Conservation (phyloP, 2,797 vertebrate genomes). For the Typhlichthys subterraneus region DNA sequence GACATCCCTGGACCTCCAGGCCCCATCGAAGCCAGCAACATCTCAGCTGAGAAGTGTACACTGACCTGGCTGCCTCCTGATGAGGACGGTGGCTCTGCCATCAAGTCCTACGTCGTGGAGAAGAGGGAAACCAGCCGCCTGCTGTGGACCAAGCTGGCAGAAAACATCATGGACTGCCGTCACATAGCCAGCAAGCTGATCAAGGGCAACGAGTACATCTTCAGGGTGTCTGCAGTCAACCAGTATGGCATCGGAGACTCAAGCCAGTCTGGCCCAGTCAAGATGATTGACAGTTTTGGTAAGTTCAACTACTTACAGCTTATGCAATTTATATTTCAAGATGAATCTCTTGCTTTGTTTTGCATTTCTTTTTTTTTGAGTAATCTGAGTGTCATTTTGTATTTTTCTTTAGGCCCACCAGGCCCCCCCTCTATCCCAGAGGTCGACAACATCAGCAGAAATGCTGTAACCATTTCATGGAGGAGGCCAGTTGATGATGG, state of each 20-base stretch:
- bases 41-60: constrained; percentile 96
- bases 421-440: constrained; percentile 96
- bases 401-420: constrained; percentile 82
- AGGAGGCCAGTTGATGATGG: constrained; percentile 92
- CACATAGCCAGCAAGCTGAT: constrained; percentile 90
- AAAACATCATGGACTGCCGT: constrained; percentile 92
- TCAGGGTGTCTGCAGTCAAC: constrained; percentile 94
- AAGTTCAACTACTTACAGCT: constrained; percentile 52
- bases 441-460: constrained; percentile 90
- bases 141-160: constrained; percentile 94
- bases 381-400: constrained; percentile 1
- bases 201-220: constrained; percentile 98
- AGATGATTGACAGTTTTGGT: constrained; percentile 96
- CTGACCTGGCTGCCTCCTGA: constrained; percentile 94
- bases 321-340: background rate
- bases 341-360: background rate
- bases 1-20: constrained; percentile 96
- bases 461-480: constrained; percentile 91
- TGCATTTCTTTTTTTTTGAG: background rate
- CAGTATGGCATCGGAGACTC: constrained; percentile 93
- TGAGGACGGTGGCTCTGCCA: constrained; percentile 92
- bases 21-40: constrained; percentile 90
- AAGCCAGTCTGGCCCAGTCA: constrained; percentile 89
- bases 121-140: constrained; percentile 98
- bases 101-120: constrained; percentile 94